Percentiles rank a stretch among this genome's conserved stretches.
Conservation (phyloP, 1,140 invertebrate species). For the Pectinophora gossypiella region DNA sequence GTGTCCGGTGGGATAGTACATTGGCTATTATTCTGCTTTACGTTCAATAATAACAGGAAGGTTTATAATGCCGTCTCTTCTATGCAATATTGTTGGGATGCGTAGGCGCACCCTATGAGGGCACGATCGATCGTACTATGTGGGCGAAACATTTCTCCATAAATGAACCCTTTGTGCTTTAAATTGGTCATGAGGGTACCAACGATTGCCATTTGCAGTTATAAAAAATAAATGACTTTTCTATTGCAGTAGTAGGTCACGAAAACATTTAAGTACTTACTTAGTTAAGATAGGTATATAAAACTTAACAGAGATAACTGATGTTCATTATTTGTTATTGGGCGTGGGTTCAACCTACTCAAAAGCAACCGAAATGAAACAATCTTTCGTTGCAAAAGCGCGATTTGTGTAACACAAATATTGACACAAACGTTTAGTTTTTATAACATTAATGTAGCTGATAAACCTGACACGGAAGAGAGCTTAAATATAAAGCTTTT, state of each 20-base stretch:
- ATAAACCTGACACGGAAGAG: conserved; percentile 18
- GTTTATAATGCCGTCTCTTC: no score
- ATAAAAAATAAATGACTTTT: conserved; percentile 35
- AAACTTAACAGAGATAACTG: neutral
- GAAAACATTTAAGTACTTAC: neutral
- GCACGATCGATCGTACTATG: conserved; percentile 57
- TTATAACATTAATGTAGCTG: no score
- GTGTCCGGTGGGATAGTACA: no score
- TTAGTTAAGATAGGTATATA: neutral
- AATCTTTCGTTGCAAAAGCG: no score
- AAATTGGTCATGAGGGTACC: conserved; percentile 58
- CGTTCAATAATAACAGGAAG: no score
- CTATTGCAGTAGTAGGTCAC: neutral
- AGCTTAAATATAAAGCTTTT: conserved; percentile 6
- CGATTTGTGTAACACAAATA: no score
- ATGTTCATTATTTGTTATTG: neutral
- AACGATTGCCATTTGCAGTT: conserved; percentile 57
- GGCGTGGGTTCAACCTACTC: neutral
- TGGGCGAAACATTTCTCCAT: conserved; percentile 48
- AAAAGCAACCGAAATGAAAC: no score
- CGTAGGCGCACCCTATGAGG: conserved; percentile 58
- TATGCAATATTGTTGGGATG: conserved; percentile 1
- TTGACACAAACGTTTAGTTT: no score
- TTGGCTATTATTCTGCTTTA: no score
- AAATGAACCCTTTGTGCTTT: conserved; percentile 63